A percentile compares a stretch with the other conserved stretches of the same genome.
phyloP scores from a whole-genome alignment of 2,888 invertebrate species.

The Trissolcus japonicus region DNA sequence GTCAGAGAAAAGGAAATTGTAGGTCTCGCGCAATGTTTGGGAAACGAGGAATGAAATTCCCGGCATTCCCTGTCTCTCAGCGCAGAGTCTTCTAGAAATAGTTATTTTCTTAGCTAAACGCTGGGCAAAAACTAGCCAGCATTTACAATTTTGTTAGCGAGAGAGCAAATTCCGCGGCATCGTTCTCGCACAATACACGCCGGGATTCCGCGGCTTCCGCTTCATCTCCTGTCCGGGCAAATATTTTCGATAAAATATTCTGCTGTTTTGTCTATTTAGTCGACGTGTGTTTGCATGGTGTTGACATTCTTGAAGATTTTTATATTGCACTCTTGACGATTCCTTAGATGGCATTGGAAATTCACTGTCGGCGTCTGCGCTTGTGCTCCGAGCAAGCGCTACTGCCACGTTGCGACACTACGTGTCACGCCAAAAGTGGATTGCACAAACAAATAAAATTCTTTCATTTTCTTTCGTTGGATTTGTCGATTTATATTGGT shows the following conservation, averaged over 20 bases:
- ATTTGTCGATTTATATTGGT: slow-evolving; percentile 43
- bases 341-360: slow-evolving; percentile 35
- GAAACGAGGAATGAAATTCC: slow-evolving; percentile 35
- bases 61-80: slow-evolving; percentile 38
- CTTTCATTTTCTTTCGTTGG: slow-evolving; percentile 51
- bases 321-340: slow-evolving; percentile 55
- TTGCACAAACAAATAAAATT: slow-evolving; percentile 54
- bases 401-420: slow-evolving; percentile 44
- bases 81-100: slow-evolving; percentile 28
- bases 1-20: too few relatives aligned
- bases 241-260: slow-evolving; percentile 67
- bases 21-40: too few relatives aligned
- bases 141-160: slow-evolving; percentile 34
- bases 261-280: slow-evolving; percentile 55
- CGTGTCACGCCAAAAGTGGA: slow-evolving; percentile 50
- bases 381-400: slow-evolving; percentile 20
- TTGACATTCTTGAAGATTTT: slow-evolving; percentile 52
- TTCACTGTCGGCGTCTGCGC: slow-evolving; percentile 41
- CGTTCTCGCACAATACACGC: slow-evolving; percentile 47
- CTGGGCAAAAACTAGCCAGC: slow-evolving; percentile 21
- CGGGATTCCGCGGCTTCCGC: slow-evolving; percentile 62
- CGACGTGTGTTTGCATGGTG: slow-evolving; percentile 50
- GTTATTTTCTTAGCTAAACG: slow-evolving; percentile 46
- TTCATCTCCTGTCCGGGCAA: slow-evolving; percentile 42
- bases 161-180: slow-evolving; percentile 62